phyloP scores from a whole-genome alignment of 2,888 invertebrate genomes.

The Lamproptera curius region DNA sequence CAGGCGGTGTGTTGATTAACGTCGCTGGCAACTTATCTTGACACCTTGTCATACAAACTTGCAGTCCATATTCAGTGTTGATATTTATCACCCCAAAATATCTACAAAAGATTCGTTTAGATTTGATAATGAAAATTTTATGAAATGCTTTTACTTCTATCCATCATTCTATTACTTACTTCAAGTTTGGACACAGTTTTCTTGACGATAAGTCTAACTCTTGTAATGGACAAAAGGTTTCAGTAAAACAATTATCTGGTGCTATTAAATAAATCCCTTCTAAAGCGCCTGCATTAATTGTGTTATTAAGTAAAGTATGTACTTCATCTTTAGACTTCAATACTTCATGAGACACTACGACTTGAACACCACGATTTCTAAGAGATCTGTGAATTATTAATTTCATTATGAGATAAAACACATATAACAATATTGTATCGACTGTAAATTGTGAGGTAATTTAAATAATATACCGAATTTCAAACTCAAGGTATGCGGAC shows the following conservation, averaged over 20 bases:
- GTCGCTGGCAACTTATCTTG: constrained; percentile 20
- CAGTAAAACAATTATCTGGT: background rate
- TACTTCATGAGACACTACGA: constrained; percentile 8
- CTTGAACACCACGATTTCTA: constrained; percentile 24
- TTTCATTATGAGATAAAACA: background rate
- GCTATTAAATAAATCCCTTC: constrained; percentile 16
- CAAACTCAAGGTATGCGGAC: constrained; percentile 24
- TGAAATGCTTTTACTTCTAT: background rate
- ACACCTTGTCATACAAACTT: constrained; percentile 16
- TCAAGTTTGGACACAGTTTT: constrained; percentile 33
- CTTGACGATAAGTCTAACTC: constrained; percentile 34
- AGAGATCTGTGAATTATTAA: constrained; percentile 25
- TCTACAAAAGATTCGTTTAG: background rate
- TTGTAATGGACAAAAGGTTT: background rate
- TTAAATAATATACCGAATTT: constrained; percentile 28
- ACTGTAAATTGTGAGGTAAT: too few relatives aligned
- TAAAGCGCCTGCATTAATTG: constrained; percentile 1
- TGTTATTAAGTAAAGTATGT: background rate
- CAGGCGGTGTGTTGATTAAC: constrained; percentile 13
- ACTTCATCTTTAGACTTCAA: constrained; percentile 5
- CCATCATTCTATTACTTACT: constrained; percentile 29
- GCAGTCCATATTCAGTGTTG: constrained; percentile 3
- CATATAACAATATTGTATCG: too few relatives aligned
- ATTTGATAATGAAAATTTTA: too few relatives aligned
- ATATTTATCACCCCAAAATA: constrained; percentile 13